These are phyloP conservation scores for Cylloceria caligata DNA, from an alignment of 2,888 invertebrate genomes.

Conservation along the genomic window DNA sequence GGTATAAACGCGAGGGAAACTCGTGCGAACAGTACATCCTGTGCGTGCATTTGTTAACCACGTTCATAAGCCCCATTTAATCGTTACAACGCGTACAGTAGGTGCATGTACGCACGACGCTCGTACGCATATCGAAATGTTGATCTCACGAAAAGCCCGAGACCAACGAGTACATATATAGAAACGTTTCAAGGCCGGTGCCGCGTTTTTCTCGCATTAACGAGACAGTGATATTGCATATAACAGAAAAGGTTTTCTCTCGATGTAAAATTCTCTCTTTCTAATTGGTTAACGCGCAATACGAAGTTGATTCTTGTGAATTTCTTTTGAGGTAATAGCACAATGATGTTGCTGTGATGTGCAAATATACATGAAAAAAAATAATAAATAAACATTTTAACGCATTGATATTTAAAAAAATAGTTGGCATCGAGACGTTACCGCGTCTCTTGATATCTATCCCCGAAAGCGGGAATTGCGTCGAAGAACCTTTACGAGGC, in stretches of 20 bases:
- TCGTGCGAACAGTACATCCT: conserved; percentile 61
- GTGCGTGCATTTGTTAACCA: conserved; percentile 44
- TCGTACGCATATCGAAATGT: conserved; percentile 31
- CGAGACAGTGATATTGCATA: conserved; percentile 18
- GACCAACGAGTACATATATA: background rate
- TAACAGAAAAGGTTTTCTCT: conserved; percentile 4
- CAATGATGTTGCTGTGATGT: background rate
- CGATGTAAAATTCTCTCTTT: background rate
- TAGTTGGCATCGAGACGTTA: too few relatives aligned
- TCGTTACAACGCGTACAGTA: conserved; percentile 34
- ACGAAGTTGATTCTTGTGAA: background rate
- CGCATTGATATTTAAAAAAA: too few relatives aligned
- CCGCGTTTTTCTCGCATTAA: conserved; percentile 1
- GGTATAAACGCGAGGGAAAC: conserved; percentile 55
- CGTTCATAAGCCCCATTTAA: conserved; percentile 49
- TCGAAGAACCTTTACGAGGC: too few relatives aligned
- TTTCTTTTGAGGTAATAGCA: background rate
- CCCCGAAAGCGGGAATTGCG: too few relatives aligned
- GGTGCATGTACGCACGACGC: conserved; percentile 9
- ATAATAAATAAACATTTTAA: too few relatives aligned
- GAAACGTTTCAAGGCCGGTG: conserved; percentile 3
- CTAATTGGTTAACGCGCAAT: background rate
- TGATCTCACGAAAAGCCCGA: conserved; percentile 26
- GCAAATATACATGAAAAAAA: conserved; percentile 15
- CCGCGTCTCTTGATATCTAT: too few relatives aligned